phyloP scores from a whole-genome alignment of 2,797 vertebrate species.

The Propithecus deckenii region DNA sequence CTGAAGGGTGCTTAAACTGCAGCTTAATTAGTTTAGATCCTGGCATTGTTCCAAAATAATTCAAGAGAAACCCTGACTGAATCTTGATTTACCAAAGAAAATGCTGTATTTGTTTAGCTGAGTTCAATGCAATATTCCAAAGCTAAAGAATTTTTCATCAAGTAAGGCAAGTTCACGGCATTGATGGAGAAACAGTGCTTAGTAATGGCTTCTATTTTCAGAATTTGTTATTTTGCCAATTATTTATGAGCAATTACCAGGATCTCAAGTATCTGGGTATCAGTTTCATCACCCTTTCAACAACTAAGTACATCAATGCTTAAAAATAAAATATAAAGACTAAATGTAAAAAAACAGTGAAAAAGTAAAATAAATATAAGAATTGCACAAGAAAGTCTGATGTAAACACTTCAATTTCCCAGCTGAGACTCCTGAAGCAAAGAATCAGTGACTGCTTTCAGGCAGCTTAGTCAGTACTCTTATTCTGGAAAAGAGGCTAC shows the following conservation, averaged over 20 bases:
- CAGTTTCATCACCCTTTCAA: conserved; percentile 81
- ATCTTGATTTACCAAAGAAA: conserved; percentile 72
- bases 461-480: conserved; percentile 81
- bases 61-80: conserved; percentile 70
- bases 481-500: conserved; percentile 73
- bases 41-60: conserved; percentile 77
- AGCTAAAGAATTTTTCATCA: conserved; percentile 66
- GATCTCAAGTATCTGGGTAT: conserved; percentile 80
- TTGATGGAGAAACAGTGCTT: conserved; percentile 71
- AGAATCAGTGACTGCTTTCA: conserved; percentile 79
- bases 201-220: conserved; percentile 77
- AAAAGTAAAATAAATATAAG: conserved; percentile 95
- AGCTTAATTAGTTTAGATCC: conserved; percentile 79
- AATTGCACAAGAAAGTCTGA: conserved; percentile 94
- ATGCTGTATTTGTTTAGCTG: conserved; percentile 54
- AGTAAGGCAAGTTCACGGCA: conserved; percentile 77
- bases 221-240: conserved; percentile 45
- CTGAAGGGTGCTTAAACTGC: conserved; percentile 82
- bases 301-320: conserved; percentile 83
- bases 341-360: conserved; percentile 89
- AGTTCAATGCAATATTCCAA: conserved; percentile 69
- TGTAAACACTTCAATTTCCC: conserved; percentile 89
- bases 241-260: conserved; percentile 76
- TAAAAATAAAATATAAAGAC: conserved; percentile 86
- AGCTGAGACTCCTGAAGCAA: conserved; percentile 82